Percentiles rank a stretch among this genome's conserved stretches.
Evolutionary conservation across 2,888 invertebrate genomes (phyloP).

Genomic region (Chloroclysta siterata): DNA sequence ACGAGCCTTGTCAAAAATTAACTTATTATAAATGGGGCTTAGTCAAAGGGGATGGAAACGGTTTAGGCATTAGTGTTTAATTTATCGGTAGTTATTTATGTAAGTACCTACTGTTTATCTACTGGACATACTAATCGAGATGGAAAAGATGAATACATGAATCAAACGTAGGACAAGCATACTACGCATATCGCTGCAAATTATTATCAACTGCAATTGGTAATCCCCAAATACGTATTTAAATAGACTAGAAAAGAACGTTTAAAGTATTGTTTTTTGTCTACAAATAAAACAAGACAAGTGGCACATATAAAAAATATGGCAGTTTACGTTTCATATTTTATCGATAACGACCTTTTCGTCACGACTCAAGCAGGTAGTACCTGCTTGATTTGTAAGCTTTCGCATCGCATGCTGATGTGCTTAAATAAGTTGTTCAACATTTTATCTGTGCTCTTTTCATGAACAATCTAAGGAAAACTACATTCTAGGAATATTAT

Average conservation of each 20-base stretch:
- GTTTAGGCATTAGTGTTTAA: conserved; percentile 18
- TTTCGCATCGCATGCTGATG: conserved; percentile 63
- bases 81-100: conserved; percentile 45
- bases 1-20: conserved; percentile 72
- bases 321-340: conserved; percentile 20
- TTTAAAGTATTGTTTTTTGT: background rate
- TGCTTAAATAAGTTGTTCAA: conserved; percentile 56
- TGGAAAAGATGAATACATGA: background rate
- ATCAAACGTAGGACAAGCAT: too few relatives aligned
- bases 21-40: conserved; percentile 70
- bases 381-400: conserved; percentile 62
- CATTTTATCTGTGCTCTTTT: conserved; percentile 40
- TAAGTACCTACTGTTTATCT: background rate
- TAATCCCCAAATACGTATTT: background rate
- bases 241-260: background rate
- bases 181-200: background rate
- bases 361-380: conserved; percentile 45
- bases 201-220: too few relatives aligned
- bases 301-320: conserved; percentile 18
- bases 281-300: background rate
- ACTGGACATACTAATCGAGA: background rate
- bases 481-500: conserved; percentile 1
- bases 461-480: conserved; percentile 6
- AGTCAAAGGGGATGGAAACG: conserved; percentile 38
- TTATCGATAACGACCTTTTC: conserved; percentile 38